Evolutionary conservation across 2,113 vertebrate genomes (phyloP).

Genomic region (Oncorhynchus nerka): DNA sequence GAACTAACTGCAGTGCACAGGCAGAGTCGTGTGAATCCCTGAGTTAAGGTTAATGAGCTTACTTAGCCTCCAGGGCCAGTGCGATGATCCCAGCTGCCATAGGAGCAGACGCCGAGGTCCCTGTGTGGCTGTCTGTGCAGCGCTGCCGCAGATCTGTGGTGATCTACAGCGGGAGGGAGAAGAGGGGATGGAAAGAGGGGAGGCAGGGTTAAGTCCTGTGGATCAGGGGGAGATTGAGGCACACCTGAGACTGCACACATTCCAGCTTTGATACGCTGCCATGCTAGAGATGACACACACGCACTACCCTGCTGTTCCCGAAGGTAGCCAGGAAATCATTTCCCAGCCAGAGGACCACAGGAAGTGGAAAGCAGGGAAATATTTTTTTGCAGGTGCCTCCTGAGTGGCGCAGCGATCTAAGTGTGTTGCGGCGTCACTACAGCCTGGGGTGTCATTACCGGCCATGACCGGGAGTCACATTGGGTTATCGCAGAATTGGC

Average conservation of each 20-base stretch:
- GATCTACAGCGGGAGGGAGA: constrained; percentile 79
- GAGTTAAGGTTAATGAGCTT: constrained; percentile 71
- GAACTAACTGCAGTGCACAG: no score
- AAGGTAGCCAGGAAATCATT: no score
- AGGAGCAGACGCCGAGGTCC: constrained; percentile 95
- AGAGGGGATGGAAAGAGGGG: not conserved
- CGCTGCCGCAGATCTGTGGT: constrained; percentile 97
- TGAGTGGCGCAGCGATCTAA: no score
- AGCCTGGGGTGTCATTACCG: no score
- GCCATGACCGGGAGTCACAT: no score
- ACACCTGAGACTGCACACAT: constrained; percentile 51
- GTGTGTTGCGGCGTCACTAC: no score
- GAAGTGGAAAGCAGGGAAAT: no score
- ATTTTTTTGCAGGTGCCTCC: no score
- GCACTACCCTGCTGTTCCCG: not conserved
- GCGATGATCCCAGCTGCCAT: constrained; percentile 99
- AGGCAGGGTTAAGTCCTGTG: constrained; percentile 31
- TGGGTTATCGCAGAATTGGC: no score
- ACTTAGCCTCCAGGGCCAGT: constrained; percentile 97
- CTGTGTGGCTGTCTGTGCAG: constrained; percentile 98
- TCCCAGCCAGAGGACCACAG: no score
- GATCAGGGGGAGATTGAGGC: constrained; percentile 45
- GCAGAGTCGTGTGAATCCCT: no score
- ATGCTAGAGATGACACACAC: constrained; percentile 11
- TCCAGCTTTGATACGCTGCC: constrained; percentile 43